These are phyloP conservation scores for Strigamia transsilvanica DNA, from an alignment of 2,888 invertebrate genomes.

Conservation along the genomic window DNA sequence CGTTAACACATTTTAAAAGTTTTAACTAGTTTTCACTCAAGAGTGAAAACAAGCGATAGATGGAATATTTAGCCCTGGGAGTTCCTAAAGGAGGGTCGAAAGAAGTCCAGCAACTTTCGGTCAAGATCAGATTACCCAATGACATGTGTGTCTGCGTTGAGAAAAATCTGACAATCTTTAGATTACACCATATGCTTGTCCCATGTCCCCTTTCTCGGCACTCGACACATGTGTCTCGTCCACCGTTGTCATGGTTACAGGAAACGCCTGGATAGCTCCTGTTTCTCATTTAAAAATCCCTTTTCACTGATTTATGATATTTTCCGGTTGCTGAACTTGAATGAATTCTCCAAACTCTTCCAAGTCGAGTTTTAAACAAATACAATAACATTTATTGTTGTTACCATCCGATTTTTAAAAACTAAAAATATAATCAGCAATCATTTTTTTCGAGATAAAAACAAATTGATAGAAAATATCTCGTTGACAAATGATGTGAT, in stretches of 20 bases:
- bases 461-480: neutral
- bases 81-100: neutral
- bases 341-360: neutral
- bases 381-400: too few species aligned
- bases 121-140: conserved; percentile 26
- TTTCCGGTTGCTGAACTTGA: conserved; percentile 18
- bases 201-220: neutral
- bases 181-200: conserved; percentile 36
- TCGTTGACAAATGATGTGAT: neutral
- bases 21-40: neutral
- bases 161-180: conserved; percentile 28
- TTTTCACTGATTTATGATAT: neutral
- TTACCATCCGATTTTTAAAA: too few species aligned
- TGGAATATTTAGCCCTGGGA: neutral
- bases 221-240: conserved; percentile 31
- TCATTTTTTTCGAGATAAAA: neutral
- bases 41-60: neutral
- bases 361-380: too few species aligned
- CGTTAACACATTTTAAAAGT: neutral
- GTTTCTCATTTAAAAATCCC: conserved; percentile 31
- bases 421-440: neutral
- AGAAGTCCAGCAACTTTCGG: neutral
- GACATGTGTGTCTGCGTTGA: conserved; percentile 1
- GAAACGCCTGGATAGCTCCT: neutral
- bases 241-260: conserved; percentile 25